phyloP scores from a whole-genome alignment of 2,113 vertebrate genomes.

The Dromaius novaehollandiae region DNA sequence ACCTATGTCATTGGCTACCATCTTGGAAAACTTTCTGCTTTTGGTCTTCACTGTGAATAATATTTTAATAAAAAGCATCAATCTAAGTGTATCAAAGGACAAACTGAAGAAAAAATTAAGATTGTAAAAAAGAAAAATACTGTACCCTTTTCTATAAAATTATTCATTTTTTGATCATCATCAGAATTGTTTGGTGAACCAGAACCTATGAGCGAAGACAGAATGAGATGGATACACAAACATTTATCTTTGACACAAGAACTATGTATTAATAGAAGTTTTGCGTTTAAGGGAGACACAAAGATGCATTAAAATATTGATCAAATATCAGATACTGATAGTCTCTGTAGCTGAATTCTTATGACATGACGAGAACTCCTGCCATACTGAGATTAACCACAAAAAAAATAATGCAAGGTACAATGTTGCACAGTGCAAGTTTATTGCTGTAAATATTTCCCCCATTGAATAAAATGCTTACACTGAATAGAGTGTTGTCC shows the following conservation, averaged over 20 bases:
- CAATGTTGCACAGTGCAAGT: not conserved
- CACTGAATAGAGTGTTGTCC: not conserved
- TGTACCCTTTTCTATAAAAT: slow-evolving; percentile 98
- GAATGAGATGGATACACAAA: slow-evolving; percentile 72
- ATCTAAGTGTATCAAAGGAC: slow-evolving; percentile 73
- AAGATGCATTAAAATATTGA: not conserved
- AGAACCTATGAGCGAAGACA: slow-evolving; percentile 86
- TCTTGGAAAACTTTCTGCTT: slow-evolving; percentile 99
- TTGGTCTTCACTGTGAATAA: slow-evolving; percentile 96
- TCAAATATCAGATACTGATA: not conserved
- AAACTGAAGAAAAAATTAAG: slow-evolving; percentile 70
- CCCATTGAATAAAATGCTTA: not conserved
- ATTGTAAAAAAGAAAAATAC: slow-evolving; percentile 78
- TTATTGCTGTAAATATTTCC: not conserved
- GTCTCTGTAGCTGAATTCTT: not conserved
- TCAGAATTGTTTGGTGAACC: slow-evolving; percentile 92
- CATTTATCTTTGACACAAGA: slow-evolving; percentile 32
- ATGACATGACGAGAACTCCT: not conserved
- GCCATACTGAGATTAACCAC: not conserved
- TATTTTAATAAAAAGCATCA: slow-evolving; percentile 81
- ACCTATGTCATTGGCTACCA: slow-evolving; percentile 88
- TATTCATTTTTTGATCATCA: slow-evolving; percentile 91
- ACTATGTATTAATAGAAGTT: not conserved
- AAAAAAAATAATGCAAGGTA: not conserved
- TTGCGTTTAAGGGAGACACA: not conserved